Evolutionary conservation across 2,888 invertebrate species (phyloP).

Genomic region (Allygus modestus): DNA sequence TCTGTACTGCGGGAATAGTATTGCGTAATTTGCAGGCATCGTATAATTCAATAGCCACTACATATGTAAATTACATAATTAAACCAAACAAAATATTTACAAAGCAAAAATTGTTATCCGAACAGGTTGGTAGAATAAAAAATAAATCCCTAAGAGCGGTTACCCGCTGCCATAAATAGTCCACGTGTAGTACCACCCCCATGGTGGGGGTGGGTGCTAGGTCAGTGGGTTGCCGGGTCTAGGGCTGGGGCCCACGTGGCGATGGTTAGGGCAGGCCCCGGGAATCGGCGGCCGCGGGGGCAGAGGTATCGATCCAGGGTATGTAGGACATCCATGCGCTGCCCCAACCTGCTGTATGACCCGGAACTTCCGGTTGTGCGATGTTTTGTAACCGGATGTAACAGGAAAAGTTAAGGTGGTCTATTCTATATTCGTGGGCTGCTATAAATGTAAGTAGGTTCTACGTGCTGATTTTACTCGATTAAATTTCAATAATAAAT

Average conservation of each 20-base stretch:
- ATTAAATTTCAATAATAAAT: no score
- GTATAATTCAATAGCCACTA: no score
- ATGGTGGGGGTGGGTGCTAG: neutral
- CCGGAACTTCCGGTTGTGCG: neutral
- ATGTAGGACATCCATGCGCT: conserved; percentile 40
- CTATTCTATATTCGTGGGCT: no score
- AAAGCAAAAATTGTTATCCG: no score
- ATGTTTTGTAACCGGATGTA: neutral
- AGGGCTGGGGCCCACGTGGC: neutral
- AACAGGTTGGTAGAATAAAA: no score
- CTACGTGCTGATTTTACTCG: no score
- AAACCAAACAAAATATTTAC: no score
- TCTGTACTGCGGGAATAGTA: conserved; percentile 13
- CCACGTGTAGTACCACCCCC: neutral
- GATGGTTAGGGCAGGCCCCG: conserved; percentile 13
- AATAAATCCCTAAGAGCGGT: no score
- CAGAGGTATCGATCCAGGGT: conserved; percentile 26
- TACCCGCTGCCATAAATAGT: neutral
- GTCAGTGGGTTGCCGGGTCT: conserved; percentile 33
- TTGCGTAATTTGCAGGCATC: neutral
- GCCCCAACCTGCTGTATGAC: conserved; percentile 25
- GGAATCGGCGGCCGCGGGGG: no score
- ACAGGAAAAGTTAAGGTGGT: conserved; percentile 2
- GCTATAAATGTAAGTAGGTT: no score
- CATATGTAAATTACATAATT: no score